phyloP scores from a whole-genome alignment of 2,113 vertebrate species.

The Callipepla squamata region DNA sequence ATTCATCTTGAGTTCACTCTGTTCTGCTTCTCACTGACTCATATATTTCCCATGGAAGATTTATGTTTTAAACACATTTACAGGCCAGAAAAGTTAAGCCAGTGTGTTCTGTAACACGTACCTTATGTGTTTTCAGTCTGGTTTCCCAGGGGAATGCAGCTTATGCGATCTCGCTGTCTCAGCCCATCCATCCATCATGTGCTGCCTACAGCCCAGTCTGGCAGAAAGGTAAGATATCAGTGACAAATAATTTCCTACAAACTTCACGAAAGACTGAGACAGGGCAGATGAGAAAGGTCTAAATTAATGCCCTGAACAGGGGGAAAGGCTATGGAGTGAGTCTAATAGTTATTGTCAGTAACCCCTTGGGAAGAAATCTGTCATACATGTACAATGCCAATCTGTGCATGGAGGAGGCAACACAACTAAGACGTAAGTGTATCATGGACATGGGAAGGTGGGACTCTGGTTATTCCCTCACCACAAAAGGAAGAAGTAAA shows the following conservation, averaged over 20 bases:
- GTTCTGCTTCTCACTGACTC: background rate
- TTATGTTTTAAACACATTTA: background rate
- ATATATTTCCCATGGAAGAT: background rate
- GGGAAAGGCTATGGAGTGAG: background rate
- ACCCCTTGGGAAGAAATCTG: background rate
- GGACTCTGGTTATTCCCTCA: background rate
- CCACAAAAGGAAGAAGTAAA: background rate
- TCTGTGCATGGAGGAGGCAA: background rate
- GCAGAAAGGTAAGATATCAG: background rate
- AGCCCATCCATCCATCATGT: background rate
- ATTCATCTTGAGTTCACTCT: background rate
- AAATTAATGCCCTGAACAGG: background rate
- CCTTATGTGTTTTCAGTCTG: background rate
- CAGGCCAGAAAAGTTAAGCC: background rate
- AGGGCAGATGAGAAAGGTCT: background rate
- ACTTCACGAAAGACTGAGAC: background rate
- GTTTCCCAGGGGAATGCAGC: background rate
- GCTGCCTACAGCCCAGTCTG: accelerated
- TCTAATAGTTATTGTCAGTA: background rate
- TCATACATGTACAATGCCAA: accelerated
- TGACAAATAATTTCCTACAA: background rate
- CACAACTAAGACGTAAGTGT: accelerated
- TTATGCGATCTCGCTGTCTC: background rate
- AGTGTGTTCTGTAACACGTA: background rate
- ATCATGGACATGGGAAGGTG: accelerated